Percentiles rank a stretch among this genome's conserved stretches.
Conservation (phyloP, 2,888 invertebrate species). For the Horisme vitalbata region DNA sequence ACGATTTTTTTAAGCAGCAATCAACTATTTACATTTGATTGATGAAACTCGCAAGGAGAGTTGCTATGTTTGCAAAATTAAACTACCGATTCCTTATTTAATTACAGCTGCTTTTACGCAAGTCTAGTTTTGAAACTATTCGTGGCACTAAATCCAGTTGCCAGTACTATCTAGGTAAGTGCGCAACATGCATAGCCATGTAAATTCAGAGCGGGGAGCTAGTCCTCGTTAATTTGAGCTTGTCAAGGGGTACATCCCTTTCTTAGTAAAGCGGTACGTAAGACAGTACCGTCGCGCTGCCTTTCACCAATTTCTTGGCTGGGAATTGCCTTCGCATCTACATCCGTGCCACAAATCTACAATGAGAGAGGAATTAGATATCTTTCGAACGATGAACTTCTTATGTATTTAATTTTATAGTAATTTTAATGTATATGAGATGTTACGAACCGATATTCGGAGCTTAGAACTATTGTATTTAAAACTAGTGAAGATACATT, state of each 20-base stretch:
- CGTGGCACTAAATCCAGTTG: conserved; percentile 68
- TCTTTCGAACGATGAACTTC: too few relatives aligned
- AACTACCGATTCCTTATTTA: conserved; percentile 51
- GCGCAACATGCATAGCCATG: conserved; percentile 77
- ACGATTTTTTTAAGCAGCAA: too few relatives aligned
- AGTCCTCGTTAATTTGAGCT: conserved; percentile 72
- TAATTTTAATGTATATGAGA: too few relatives aligned
- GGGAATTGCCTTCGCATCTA: conserved; percentile 12
- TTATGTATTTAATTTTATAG: too few relatives aligned
- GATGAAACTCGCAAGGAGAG: too few relatives aligned
- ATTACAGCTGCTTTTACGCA: conserved; percentile 61
- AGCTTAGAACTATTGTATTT: too few relatives aligned
- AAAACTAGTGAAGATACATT: too few relatives aligned
- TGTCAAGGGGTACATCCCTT: conserved; percentile 77
- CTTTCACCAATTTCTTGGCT: conserved; percentile 51
- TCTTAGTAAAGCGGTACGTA: conserved; percentile 56
- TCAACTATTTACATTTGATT: too few relatives aligned
- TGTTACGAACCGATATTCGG: too few relatives aligned
- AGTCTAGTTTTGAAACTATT: conserved; percentile 69
- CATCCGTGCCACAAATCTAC: conserved; percentile 1
- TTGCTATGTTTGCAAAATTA: too few relatives aligned
- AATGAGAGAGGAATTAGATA: too few relatives aligned
- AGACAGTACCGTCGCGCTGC: conserved; percentile 38
- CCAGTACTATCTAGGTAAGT: conserved; percentile 62
- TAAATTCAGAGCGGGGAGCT: conserved; percentile 68